phyloP scores from a whole-genome alignment of 1,140 invertebrate genomes.

The Chionoecetes opilio region DNA sequence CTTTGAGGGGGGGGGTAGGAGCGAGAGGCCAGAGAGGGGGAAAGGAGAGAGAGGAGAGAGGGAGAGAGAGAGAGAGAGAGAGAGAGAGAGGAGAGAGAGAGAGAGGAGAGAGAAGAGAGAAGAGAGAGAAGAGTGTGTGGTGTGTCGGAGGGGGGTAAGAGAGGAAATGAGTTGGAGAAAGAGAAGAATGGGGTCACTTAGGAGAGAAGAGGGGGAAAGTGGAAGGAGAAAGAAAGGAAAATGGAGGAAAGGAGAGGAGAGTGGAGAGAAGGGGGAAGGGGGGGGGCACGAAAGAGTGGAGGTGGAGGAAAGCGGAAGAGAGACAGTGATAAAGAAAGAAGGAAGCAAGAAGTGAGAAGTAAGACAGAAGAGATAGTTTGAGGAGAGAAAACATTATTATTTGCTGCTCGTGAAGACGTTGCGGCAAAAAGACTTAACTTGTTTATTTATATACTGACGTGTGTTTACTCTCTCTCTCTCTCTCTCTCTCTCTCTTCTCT shows the following conservation, averaged over 20 bases:
- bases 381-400: too few species aligned
- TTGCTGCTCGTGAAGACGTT: too few species aligned
- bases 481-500: too few species aligned
- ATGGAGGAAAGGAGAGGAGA: not conserved
- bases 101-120: not conserved
- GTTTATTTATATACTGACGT: too few species aligned
- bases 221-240: not conserved
- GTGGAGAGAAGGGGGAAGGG: too few species aligned
- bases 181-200: not conserved
- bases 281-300: too few species aligned
- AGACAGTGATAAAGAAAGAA: slow-evolving; percentile 2
- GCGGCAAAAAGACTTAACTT: too few species aligned
- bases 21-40: not conserved
- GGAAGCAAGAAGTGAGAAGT: not conserved
- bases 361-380: too few species aligned
- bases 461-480: too few species aligned
- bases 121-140: not conserved
- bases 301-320: too few species aligned
- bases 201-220: not conserved
- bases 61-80: not conserved
- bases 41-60: not conserved
- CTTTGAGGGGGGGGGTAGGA: not conserved
- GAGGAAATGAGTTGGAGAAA: not conserved
- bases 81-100: not conserved
- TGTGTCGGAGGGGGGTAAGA: too few species aligned